Evolutionary conservation across 2,113 vertebrate genomes (phyloP), one percentile per base, ranked within the genome.

Genomic region (Meles meles): DNA sequence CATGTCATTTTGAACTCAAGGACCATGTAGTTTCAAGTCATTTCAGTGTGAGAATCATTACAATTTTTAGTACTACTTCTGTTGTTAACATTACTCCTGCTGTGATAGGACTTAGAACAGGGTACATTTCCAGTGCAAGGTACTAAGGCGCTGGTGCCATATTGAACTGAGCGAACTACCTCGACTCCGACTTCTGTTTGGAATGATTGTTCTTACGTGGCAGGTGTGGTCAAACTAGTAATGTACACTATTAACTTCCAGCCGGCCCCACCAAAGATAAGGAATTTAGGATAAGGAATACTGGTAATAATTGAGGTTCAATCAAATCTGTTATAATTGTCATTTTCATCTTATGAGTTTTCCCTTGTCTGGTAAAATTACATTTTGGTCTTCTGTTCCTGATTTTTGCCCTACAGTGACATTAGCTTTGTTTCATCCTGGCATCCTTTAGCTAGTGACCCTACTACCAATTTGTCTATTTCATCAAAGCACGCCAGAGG

Each of bases 61-160:
- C 49, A 71, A 0, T 21, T 23, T 44, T 86, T 34, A 20, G 42
- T 14, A 0, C 79, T 27, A 0, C 82, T 49, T 31, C 34, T n/a
- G 2, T 18, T 27, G 1, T 8, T n/a, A 31, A 42, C 1, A 1
- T 25, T 2, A 21, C 10, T 39, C 7, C 61, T 39, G 63, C 86
- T 18, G 0, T 5, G 4, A 61, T 9, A 18, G 17, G 47, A 49
- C 34, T 27, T 31, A 5, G 20, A n/a, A 14, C 3, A 12, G 55
- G 81, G 9, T 34, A 18, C 21, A 0, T 57, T 49, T 42, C 47
- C 47, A 25, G 18, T 15, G 15, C 79, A 8, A 23, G 71, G 1
- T 21, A 2, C 4, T 1, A 14, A 7, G 44, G 0, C 20, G 0
- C 18, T 31, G 25, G 31, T 7, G 37, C 63, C 42, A 2, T 7